Evolutionary conservation across 2,113 vertebrate species (phyloP).

Genomic region (Opisthocomus hoazin): DNA sequence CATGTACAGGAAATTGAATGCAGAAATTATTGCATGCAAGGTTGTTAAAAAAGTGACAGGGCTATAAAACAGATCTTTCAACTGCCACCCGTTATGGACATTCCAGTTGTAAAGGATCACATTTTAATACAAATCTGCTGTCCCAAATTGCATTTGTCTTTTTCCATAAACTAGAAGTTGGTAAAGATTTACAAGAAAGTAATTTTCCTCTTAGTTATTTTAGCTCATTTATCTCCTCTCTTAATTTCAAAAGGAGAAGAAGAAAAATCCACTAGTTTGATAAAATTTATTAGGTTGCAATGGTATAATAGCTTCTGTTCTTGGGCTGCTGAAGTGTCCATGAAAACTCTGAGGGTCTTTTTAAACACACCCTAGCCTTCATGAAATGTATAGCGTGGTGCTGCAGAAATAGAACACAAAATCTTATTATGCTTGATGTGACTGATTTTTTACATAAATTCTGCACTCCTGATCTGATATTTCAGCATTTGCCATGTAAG

Average conservation of each 20-base stretch:
- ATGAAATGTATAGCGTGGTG: neutral
- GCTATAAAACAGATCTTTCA: conserved; percentile 69
- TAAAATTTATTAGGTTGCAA: neutral
- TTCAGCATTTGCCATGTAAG: neutral
- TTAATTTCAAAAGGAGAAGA: neutral
- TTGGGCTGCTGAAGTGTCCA: neutral
- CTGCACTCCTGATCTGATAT: neutral
- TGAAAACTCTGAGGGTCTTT: neutral
- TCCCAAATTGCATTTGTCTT: conserved; percentile 40
- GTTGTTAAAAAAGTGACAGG: conserved; percentile 60
- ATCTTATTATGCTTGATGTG: neutral
- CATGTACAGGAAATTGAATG: conserved; percentile 71
- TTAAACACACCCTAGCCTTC: neutral
- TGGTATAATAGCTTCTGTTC: neutral
- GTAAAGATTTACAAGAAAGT: neutral
- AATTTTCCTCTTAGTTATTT: neutral
- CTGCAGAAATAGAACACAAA: neutral
- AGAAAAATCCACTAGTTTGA: neutral
- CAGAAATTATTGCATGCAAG: conserved; percentile 57
- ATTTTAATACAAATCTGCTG: conserved; percentile 48
- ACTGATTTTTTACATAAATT: neutral
- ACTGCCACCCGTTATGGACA: conserved; percentile 50
- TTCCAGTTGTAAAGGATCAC: conserved; percentile 47
- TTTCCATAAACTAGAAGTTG: neutral
- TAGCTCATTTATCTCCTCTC: neutral